Evolutionary conservation across 2,113 vertebrate genomes (phyloP).

Genomic region (Apteryx mantelli): DNA sequence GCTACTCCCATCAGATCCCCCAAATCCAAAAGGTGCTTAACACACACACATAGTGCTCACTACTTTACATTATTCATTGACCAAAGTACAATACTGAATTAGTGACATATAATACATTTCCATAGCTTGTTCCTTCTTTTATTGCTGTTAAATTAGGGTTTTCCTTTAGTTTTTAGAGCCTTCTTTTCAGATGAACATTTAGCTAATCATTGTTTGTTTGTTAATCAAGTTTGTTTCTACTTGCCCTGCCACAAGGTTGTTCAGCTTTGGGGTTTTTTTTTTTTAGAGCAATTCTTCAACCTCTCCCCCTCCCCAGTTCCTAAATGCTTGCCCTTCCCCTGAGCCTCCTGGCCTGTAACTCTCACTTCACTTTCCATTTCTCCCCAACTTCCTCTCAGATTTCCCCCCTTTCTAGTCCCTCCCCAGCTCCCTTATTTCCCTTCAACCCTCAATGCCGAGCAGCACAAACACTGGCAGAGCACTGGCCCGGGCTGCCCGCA

Average conservation of each 20-base stretch:
- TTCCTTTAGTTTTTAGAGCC: neutral
- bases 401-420: neutral
- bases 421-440: neutral
- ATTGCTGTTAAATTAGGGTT: neutral
- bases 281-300: neutral
- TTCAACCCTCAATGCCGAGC: neutral
- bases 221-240: neutral
- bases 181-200: neutral
- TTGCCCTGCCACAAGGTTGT: neutral
- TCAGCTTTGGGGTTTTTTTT: neutral
- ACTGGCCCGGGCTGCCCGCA: neutral
- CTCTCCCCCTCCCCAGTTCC: neutral
- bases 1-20: neutral
- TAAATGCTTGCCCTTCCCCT: neutral
- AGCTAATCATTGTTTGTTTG: neutral
- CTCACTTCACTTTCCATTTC: neutral
- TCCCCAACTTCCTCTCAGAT: neutral
- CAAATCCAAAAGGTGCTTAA: neutral
- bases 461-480: neutral
- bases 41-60: neutral
- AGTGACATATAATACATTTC: neutral
- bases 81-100: neutral
- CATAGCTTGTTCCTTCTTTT: neutral
- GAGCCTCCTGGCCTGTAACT: neutral
- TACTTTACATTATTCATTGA: neutral